These are phyloP conservation scores for Kryptopterus vitreolus DNA, from an alignment of 2,797 vertebrate genomes.

Conservation along the genomic window DNA sequence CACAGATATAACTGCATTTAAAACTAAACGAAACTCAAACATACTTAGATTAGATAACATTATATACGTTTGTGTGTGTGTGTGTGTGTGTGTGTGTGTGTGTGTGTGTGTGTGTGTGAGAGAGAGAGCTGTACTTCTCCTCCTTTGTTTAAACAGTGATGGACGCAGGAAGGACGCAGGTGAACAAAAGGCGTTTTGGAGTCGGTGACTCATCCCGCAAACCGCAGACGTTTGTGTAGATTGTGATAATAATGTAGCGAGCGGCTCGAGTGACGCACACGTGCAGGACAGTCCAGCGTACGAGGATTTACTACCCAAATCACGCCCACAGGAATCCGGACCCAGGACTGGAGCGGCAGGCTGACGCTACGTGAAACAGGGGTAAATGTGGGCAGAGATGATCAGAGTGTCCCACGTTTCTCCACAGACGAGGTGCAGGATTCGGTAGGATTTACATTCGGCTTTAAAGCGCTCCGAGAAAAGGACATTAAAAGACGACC, in stretches of 20 bases:
- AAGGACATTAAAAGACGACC: too few species aligned
- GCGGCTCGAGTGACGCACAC: neutral
- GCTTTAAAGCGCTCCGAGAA: too few species aligned
- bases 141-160: neutral
- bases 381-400: neutral
- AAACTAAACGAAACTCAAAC: neutral
- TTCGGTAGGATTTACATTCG: too few species aligned
- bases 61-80: neutral
- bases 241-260: neutral
- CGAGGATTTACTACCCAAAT: neutral
- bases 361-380: neutral
- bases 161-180: neutral
- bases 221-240: neutral
- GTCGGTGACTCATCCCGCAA: neutral
- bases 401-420: too few species aligned
- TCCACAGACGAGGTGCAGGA: too few species aligned
- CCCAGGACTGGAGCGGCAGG: too few species aligned
- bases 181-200: neutral
- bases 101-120: neutral
- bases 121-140: neutral
- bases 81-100: constrained; percentile 2
- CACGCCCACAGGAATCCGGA: neutral
- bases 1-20: neutral
- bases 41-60: neutral
- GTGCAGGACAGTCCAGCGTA: neutral